Evolutionary conservation across 35 echinoderm and acorn worm genomes (phyloP), one percentile per base, ranked within the genome.

Genomic region (Patiria miniata): DNA sequence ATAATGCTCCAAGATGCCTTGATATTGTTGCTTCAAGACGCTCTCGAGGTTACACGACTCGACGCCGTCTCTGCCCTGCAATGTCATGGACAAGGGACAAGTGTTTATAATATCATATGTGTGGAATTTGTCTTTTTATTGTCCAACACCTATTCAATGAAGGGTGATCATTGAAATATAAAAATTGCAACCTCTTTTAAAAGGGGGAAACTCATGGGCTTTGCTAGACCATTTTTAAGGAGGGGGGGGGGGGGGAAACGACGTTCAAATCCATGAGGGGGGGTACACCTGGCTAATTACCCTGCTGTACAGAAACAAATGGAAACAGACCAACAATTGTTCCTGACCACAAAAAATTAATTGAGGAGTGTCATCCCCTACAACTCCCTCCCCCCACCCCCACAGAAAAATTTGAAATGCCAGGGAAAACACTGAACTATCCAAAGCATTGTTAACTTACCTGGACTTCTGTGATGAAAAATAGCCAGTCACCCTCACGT

Each of bases 391-490:
- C n/a, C n/a, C n/a, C n/a, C n/a, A n/a, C n/a, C n/a, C n/a, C n/a
- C n/a, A n/a, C n/a, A n/a, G n/a, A n/a, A n/a, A 68, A 32, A 68
- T 68, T 0, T 68, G 8, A 6, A 68, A 28, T 8, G 60, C n/a
- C 0, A 68, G 21, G 30, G 22, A 19, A 23, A 23, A 2, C 8
- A 68, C 60, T 6, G n/a, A 7, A n/a, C n/a, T 28, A 2, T 28
- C 19, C 7, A 19, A 22, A 21, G 6, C 7, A 19, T 6, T 21
- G 34, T 23, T 32, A 36, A 73, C 65, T 1, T 73, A 73, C 65
- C 65, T 73, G 65, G 21, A 73, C 34, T 23, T 73, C 19, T 26
- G 65, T 73, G 34, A 73, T 73, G 26, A 73, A 73, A 23, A 73
- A 6, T 10, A 73, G 29, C 65, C 65, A 73, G 34, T 73, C 65